Evolutionary conservation across 1,140 invertebrate species (phyloP), one percentile per base, ranked within the genome.

Genomic region (Octopus bimaculoides): DNA sequence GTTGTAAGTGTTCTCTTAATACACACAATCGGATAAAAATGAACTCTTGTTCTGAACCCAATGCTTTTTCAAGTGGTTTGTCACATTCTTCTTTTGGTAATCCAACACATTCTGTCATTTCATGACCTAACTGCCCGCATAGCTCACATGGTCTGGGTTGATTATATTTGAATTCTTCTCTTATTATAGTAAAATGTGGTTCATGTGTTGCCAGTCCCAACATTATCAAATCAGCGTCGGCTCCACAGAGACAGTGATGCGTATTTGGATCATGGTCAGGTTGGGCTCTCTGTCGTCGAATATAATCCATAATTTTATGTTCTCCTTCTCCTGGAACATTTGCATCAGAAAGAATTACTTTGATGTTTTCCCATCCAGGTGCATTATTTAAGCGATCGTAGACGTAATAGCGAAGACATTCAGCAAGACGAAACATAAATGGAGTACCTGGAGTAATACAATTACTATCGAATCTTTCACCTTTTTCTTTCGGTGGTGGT

Each of bases 221-320:
- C 96, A 79, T 52, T 52, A 74, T 26, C n/a, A 79, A 17, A 54
- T 53, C 85, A 85, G 88, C 92, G 91, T 99, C 98, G 14, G 98
- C 98, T 81, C 98, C 98, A 92, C 97, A 99, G 1, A 99, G 90
- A 83, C 97, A 97, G 90, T 99, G 98, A 52, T 96, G 94, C 0
- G 98, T 99, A 89, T 99, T 99, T 0, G 98, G 96, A 90, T 99
- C 96, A 91, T 99, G 97, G 90, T 97, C 94, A 0, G 96, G 96
- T 90, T 97, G 96, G 41, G 95, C 96, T 92, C 97, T 93, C 91
- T 99, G 98, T 86, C 93, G 94, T n/a, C 98, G 92, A 83, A 99
- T 98, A 89, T 94, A 99, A 91, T 99, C 97, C 98, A 99, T 99
- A 84, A 99, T 99, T 91, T 99, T 99, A 88, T 99, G 98, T 91